Base-by-base conservation (phyloP, 1,140 invertebrate genomes). In the Nasonia longicornis region DNA sequence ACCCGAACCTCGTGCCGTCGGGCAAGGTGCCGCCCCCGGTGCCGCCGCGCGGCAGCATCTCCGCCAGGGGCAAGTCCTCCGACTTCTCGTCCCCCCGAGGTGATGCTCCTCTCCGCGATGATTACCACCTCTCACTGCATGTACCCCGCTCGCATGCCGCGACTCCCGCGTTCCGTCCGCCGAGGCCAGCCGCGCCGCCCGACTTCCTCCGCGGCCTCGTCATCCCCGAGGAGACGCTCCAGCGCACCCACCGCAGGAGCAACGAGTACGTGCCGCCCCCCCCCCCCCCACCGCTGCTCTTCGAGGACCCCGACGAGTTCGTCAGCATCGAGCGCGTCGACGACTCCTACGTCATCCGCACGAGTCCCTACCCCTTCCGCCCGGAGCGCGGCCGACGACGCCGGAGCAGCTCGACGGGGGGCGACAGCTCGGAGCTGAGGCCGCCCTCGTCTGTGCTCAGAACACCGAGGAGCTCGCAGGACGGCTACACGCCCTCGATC, bases 21-120 rank as follows among this genome's bases (percentile, higher is more conserved):
- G 87, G 89, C 81, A 94, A 94, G 86, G 92, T 96, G 6, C 95
- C 95, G 11, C 95, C 95, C 35, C 95, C 95, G 16, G 95, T 96
- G 22, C 95, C 95, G 42, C 95, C 95, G 4, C 90, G 95, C 80
- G 95, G 95, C n/a, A 94, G 94, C 77, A 86, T 82, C 72, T 85
- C 85, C 35, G 84, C 77, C 67, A 81, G 86, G 83, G 80, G 84
- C 84, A 84, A 88, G 79, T 70, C 79, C 20, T 22, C 82, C 81
- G 84, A 85, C 31, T 82, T 84, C 42, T 83, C 86, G 76, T 87
- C 88, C 83, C 85, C 85, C 74, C 89, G 89, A 91, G 89, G 90
- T 91, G 90, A 89, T 86, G 45, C 38, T 45, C n/a, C n/a, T n/a
- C n/a, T 85, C 88, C 84, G 84, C 85, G 84, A 86, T 66, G 84